Base-by-base conservation (phyloP, 1,140 invertebrate species). In the Ips typographus region DNA sequence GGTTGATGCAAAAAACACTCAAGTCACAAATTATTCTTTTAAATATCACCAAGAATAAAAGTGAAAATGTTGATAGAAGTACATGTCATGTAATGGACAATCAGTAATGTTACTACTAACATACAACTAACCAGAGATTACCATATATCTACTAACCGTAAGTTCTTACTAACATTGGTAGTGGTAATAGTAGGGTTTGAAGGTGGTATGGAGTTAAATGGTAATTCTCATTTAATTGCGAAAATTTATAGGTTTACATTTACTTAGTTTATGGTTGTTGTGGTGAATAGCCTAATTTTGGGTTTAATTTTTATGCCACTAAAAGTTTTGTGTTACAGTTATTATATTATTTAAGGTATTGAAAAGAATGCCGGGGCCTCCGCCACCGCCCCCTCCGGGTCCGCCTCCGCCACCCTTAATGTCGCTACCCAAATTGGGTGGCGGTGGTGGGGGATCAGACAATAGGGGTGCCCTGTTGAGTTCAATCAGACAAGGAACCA, bases 401-500 rank as follows among this genome's bases (percentile, higher is more conserved):
- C 82, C 84, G n/a, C 87, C 83, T 73, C 90, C 85, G 71, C 87
- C 82, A 69, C 83, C 80, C 58, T 83, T 81, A 65, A 84, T 79
- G 71, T 84, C 71, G 68, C 78, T 69, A 74, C 80, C 65, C 79
- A 82, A 60, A 79, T 47, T 62, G 36, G 40, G 40, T 3, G 41
- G 63, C 2, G 41, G 63, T 37, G 77, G 82, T 2, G 76, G 80
- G n/a, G 82, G 80, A 4, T 84, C 86, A 8, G 86, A 89, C 71
- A 84, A 85, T 47, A 84, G 90, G 74, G 85, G 85, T 66, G 83
- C 87, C 8, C 80, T 96, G 58, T 82, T 96, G 39, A 88, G 88
- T 72, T 93, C 92, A 53, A 96, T 96, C 75, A 87, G 91, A 73
- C 86, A 89, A 79, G 94, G 94, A 55, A 85, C 89, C 61, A 85